Conservation (phyloP, 2,113 vertebrate species). For the Toxostoma redivivum region DNA sequence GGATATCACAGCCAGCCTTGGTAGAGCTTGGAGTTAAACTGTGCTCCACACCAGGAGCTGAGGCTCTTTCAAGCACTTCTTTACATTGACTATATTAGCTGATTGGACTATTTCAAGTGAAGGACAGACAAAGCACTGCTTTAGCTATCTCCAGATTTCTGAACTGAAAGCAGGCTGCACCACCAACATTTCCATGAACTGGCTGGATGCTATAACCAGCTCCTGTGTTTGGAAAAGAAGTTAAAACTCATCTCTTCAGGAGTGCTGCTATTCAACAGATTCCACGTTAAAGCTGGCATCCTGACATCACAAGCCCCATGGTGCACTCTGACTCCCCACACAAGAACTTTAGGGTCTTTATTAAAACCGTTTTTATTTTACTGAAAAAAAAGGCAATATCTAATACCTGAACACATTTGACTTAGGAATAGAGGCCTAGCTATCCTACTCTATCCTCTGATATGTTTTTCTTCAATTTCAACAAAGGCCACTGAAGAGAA, state of each 20-base stretch:
- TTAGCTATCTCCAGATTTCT: not conserved
- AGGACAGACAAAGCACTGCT: not conserved
- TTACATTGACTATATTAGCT: not conserved
- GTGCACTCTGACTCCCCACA: not conserved
- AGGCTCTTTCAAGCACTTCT: not conserved
- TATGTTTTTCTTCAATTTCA: not conserved
- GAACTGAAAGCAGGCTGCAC: not conserved
- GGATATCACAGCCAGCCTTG: not conserved
- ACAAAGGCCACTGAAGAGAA: not conserved
- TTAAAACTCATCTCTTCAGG: not conserved
- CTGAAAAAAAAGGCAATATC: not conserved
- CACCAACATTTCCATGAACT: not conserved
- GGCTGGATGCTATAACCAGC: not conserved
- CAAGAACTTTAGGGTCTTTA: not conserved
- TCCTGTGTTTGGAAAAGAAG: not conserved
- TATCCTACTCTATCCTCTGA: not conserved
- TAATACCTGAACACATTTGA: not conserved
- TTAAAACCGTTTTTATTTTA: not conserved
- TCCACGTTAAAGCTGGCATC: not conserved
- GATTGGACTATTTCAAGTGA: not conserved
- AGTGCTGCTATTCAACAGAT: not conserved
- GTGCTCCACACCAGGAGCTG: not conserved
- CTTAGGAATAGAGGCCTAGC: not conserved
- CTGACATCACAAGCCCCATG: accelerated
- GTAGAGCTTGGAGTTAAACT: not conserved